A percentile compares a stretch with the other conserved stretches of the same genome.
Conservation (phyloP, 2,888 invertebrate species). For the Rhamphomyia laevipes region DNA sequence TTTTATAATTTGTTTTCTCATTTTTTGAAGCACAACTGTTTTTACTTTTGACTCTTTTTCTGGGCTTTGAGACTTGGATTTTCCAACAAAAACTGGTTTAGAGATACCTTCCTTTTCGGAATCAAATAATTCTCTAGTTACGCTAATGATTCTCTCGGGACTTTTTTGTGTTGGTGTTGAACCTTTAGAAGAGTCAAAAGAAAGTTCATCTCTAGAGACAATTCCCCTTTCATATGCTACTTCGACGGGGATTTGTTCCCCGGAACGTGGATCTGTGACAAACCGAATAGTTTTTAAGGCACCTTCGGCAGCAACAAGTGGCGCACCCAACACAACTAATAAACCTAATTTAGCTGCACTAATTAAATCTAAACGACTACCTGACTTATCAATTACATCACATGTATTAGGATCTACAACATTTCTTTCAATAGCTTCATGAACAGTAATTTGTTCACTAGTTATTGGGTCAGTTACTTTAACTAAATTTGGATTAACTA, state of each 20-base stretch:
- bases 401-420: slow-evolving; percentile 61
- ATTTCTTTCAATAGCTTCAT: slow-evolving; percentile 65
- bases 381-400: slow-evolving; percentile 53
- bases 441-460: slow-evolving; percentile 52
- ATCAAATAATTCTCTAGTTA: slow-evolving; percentile 37
- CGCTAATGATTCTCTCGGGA: slow-evolving; percentile 40
- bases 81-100: slow-evolving; percentile 44
- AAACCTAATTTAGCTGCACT: slow-evolving; percentile 70
- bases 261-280: slow-evolving; percentile 68
- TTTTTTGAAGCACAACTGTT: slow-evolving; percentile 61
- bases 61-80: slow-evolving; percentile 45
- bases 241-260: slow-evolving; percentile 66
- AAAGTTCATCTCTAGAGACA: slow-evolving; percentile 36
- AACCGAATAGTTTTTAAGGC: slow-evolving; percentile 56
- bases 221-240: slow-evolving; percentile 71
- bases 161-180: slow-evolving; percentile 28
- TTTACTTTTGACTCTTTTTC: slow-evolving; percentile 56
- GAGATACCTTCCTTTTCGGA: slow-evolving; percentile 43
- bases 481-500: slow-evolving; percentile 54
- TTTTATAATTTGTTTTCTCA: slow-evolving; percentile 61
- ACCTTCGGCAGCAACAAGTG: slow-evolving; percentile 58
- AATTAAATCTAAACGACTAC: slow-evolving; percentile 52
- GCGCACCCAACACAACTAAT: slow-evolving; percentile 62
- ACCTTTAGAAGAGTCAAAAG: slow-evolving; percentile 17
- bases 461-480: slow-evolving; percentile 58